phyloP scores from a whole-genome alignment of 64 coral and sea anemone genomes.

The Pachyseris speciosa region DNA sequence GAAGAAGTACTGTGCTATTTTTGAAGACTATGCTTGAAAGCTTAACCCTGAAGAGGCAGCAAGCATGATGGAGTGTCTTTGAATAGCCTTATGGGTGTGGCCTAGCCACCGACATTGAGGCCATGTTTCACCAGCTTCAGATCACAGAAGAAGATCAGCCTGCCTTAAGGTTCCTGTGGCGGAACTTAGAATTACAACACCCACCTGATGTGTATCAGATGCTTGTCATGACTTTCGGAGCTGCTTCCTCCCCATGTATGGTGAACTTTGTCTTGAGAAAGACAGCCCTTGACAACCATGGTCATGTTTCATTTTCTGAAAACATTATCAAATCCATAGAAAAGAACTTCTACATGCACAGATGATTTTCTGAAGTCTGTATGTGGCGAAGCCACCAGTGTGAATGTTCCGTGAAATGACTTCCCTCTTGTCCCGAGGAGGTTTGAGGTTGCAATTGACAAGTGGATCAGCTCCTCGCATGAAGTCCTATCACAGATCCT shows the following conservation, averaged over 20 bases:
- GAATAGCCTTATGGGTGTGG: conserved; percentile 63
- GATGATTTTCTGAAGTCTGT: conserved; percentile 58
- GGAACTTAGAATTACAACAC: conserved; percentile 37
- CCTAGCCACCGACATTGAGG: conserved; percentile 43
- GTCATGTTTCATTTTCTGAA: conserved; percentile 27
- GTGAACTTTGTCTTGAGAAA: conserved; percentile 65
- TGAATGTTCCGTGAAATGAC: conserved; percentile 33
- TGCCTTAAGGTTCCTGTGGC: conserved; percentile 60
- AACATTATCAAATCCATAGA: conserved; percentile 52
- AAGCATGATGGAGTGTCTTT: conserved; percentile 37
- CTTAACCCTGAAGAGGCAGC: conserved; percentile 38
- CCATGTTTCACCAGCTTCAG: conserved; percentile 56
- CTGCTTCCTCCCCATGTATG: conserved; percentile 55
- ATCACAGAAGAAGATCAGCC: conserved; percentile 55
- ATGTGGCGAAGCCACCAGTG: conserved; percentile 27
- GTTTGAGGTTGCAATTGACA: conserved; percentile 47
- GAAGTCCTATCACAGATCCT: conserved; percentile 45
- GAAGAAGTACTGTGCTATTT: conserved; percentile 33
- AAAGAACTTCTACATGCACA: conserved; percentile 73
- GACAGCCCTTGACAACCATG: conserved; percentile 59
- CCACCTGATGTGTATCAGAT: conserved; percentile 62
- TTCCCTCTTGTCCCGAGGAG: conserved; percentile 4
- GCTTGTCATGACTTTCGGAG: conserved; percentile 64
- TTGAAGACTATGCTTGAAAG: conserved; percentile 39
- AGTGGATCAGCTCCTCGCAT: conserved; percentile 55